Conservation (phyloP, 2,797 vertebrate species). For the Fundulus diaphanus region DNA sequence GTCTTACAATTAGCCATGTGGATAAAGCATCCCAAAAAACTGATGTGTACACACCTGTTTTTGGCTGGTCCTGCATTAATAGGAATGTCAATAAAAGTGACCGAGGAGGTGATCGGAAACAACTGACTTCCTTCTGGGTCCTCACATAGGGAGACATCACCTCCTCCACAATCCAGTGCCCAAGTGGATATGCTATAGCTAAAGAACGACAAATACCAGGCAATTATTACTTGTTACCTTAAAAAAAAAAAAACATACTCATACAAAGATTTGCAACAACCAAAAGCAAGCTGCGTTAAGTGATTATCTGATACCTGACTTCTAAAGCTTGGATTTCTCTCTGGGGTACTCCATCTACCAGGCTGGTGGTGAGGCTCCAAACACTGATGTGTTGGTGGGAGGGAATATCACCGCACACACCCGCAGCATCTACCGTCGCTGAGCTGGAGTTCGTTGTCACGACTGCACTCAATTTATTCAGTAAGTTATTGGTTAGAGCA, state of each 20-base stretch:
- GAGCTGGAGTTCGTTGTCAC: constrained; percentile 64
- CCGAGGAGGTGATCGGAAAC: constrained; percentile 85
- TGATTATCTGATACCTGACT: constrained; percentile 75
- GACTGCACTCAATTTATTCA: constrained; percentile 56
- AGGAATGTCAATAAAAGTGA: constrained; percentile 87
- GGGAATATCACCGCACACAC: constrained; percentile 84
- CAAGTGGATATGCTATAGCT: constrained; percentile 85
- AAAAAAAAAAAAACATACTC: background rate
- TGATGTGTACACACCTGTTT: constrained; percentile 81
- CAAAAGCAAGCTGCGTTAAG: constrained; percentile 6
- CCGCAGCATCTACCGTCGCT: constrained; percentile 31
- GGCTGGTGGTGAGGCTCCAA: constrained; percentile 74
- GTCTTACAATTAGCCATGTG: constrained; percentile 21
- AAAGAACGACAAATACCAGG: constrained; percentile 30
- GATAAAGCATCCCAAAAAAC: background rate
- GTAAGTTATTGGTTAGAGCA: constrained; percentile 9
- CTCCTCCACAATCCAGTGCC: constrained; percentile 84
- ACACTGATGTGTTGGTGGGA: constrained; percentile 84
- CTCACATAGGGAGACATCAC: constrained; percentile 67
- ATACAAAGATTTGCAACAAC: background rate
- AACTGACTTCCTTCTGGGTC: constrained; percentile 67
- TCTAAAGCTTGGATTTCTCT: constrained; percentile 83
- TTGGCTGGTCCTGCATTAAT: constrained; percentile 74
- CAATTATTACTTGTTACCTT: background rate
- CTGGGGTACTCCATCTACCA: constrained; percentile 80